Evolutionary conservation across 2,888 invertebrate genomes (phyloP).

Genomic region (Stenodera caucasica): DNA sequence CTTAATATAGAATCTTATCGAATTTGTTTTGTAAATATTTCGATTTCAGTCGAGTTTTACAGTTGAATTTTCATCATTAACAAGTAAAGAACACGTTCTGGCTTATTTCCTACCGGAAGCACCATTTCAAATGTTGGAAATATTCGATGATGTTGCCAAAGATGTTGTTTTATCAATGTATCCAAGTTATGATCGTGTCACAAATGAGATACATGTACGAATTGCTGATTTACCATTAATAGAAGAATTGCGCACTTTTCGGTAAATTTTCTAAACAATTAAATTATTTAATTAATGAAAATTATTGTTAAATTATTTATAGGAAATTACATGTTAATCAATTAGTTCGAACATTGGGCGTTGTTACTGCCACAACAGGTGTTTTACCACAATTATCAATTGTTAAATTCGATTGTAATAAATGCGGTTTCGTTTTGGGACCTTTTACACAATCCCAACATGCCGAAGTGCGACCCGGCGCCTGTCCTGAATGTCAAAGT

Average conservation of each 20-base stretch:
- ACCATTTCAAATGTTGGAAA: conserved; percentile 94
- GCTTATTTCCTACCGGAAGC: conserved; percentile 98
- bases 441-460: conserved; percentile 95
- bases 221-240: conserved; percentile 94
- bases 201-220: conserved; percentile 90
- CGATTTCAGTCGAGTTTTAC: conserved; percentile 72
- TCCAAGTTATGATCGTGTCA: conserved; percentile 94
- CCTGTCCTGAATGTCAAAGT: conserved; percentile 98
- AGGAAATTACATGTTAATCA: conserved; percentile 90
- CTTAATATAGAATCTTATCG: conserved; percentile 11
- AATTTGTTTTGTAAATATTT: conserved; percentile 13
- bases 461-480: conserved; percentile 92
- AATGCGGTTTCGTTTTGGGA: conserved; percentile 93
- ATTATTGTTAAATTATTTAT: conserved; percentile 16
- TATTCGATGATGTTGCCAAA: conserved; percentile 94
- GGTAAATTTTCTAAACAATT: conserved; percentile 55
- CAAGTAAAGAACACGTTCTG: conserved; percentile 86
- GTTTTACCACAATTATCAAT: conserved; percentile 94
- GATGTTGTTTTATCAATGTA: conserved; percentile 91
- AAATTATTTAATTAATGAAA: background rate
- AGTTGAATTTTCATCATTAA: conserved; percentile 90
- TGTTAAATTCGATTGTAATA: conserved; percentile 96
- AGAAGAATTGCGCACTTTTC: conserved; percentile 91
- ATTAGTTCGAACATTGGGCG: conserved; percentile 89
- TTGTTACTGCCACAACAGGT: conserved; percentile 94